Evolutionary conservation across 37 sponge, comb jelly and placozoan species (phyloP).

Genomic region (Oscarella lobularis): DNA sequence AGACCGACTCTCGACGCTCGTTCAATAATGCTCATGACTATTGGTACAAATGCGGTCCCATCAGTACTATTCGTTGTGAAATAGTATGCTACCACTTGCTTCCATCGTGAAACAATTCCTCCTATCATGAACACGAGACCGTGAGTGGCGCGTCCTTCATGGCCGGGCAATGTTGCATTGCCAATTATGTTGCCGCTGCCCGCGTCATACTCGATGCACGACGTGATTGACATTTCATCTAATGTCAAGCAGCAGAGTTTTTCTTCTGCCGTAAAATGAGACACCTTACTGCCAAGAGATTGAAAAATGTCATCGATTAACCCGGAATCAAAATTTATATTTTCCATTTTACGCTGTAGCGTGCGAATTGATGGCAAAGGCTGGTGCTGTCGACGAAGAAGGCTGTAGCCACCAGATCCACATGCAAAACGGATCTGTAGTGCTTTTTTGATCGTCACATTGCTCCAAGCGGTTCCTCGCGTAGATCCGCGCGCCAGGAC

Average conservation of each 20-base stretch:
- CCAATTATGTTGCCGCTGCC: not conserved
- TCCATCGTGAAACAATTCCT: not conserved
- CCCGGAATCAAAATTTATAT: not conserved
- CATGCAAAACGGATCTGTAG: not conserved
- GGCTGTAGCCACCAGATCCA: not conserved
- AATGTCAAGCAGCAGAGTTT: not conserved
- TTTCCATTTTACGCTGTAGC: not conserved
- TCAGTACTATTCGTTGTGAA: not conserved
- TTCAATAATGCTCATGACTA: too few species aligned
- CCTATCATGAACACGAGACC: not conserved
- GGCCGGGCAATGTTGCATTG: not conserved
- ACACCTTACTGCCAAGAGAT: not conserved
- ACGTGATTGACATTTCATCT: not conserved
- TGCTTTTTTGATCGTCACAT: not conserved
- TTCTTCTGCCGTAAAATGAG: not conserved
- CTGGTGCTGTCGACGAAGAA: not conserved
- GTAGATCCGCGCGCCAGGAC: not conserved
- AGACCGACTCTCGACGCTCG: too few species aligned
- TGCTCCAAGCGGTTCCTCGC: not conserved
- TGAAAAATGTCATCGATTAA: not conserved
- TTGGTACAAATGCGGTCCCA: too few species aligned
- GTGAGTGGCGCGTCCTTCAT: not conserved
- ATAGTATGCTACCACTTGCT: not conserved
- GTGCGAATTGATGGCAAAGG: constrained; percentile 1
- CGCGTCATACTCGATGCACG: not conserved